These are phyloP conservation scores for Morelia viridis DNA, from an alignment of 2,797 vertebrate species.

Conservation along the genomic window DNA sequence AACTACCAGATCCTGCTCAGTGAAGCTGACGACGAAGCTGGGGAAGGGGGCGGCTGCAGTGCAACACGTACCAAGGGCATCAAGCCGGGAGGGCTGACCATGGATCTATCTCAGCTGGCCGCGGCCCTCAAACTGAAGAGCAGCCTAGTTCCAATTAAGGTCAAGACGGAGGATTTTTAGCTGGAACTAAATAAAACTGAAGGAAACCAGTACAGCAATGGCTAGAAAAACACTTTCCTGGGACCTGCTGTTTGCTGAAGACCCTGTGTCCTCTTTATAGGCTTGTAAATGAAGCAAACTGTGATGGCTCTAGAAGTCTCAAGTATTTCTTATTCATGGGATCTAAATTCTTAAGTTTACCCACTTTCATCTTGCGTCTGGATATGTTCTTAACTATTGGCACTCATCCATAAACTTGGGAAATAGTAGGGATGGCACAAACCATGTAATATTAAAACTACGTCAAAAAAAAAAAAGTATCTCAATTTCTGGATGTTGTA, in stretches of 20 bases:
- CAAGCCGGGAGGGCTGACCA: background rate
- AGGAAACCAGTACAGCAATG: background rate
- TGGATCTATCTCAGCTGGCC: background rate
- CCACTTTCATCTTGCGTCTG: background rate
- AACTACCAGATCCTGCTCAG: background rate
- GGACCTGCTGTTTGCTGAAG: background rate
- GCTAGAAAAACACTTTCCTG: background rate
- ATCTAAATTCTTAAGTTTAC: no score
- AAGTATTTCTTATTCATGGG: background rate
- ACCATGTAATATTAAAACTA: background rate
- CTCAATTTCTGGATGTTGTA: background rate
- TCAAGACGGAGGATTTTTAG: background rate
- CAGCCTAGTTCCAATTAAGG: background rate
- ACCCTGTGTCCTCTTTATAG: background rate
- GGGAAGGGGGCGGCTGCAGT: background rate
- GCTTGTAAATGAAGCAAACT: background rate
- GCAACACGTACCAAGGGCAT: background rate
- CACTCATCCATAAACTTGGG: background rate
- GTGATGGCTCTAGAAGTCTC: background rate
- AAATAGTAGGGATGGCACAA: background rate
- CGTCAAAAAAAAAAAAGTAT: background rate
- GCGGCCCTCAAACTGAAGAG: background rate
- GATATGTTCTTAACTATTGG: background rate
- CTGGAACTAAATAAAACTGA: background rate
- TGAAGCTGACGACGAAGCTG: background rate